Conservation (phyloP, 2,113 vertebrate genomes). For the Ceyx cyanopectus region DNA sequence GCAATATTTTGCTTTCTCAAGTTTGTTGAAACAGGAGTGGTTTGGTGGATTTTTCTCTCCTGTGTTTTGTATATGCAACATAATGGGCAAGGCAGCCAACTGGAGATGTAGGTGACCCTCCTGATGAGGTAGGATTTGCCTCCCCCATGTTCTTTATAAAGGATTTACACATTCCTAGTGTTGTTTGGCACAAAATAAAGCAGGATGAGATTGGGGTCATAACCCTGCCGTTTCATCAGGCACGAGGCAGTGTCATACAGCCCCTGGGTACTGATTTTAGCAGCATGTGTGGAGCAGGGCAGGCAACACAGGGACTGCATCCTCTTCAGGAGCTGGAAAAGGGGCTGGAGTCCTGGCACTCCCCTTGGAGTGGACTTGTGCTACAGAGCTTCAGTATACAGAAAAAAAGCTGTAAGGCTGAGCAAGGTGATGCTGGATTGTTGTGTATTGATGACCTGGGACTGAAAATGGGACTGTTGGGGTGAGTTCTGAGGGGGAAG, state of each 20-base stretch:
- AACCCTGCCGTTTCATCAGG: background rate
- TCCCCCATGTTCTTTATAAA: background rate
- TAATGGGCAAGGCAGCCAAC: background rate
- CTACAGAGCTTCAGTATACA: background rate
- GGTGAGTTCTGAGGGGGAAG: constrained; percentile 15
- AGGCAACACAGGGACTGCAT: background rate
- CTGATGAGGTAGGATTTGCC: background rate
- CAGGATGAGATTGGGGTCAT: background rate
- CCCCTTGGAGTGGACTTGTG: background rate
- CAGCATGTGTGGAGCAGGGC: background rate
- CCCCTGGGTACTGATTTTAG: background rate
- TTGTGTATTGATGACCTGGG: background rate
- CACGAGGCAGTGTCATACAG: background rate
- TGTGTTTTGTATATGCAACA: background rate
- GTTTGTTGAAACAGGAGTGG: background rate
- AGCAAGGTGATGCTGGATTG: background rate
- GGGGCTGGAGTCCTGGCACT: background rate
- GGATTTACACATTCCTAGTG: background rate
- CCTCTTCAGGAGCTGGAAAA: background rate
- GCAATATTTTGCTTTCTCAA: background rate
- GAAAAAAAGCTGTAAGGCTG: background rate
- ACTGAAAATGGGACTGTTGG: background rate
- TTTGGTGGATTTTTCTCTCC: background rate
- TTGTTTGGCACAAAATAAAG: background rate
- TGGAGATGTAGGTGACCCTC: background rate